Base-by-base conservation (phyloP, 2,797 vertebrate genomes). In the Leucoraja ocellata region DNA sequence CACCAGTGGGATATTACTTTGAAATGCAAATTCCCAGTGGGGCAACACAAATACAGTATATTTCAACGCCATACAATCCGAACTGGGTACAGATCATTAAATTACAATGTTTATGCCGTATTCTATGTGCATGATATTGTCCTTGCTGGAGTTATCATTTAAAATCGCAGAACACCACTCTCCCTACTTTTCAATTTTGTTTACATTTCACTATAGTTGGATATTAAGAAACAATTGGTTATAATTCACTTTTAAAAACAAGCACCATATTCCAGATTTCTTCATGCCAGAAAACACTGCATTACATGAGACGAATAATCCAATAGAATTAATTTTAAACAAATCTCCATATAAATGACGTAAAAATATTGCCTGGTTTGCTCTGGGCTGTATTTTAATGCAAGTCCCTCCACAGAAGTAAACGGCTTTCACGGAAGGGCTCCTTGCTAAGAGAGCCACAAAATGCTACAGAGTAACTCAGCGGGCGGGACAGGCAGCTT, bases 1-100 rank as follows among this genome's bases (percentile, higher is more conserved):
- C 10, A n/a, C 81, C 11, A 74, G 71, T 46, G 90, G 68, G 90
- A 92, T 46, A 74, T 92, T 54, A 74, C 36, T 74, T 92, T 76
- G 68, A 92, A 54, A 92, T 92, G 71, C 39, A 92, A 92, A 74
- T 92, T 46, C 39, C 16, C 46, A 46, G 32, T 76, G 13, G 39
- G 90, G 13, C 23, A 76, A 25, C 36, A 32, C 61, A 32, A 68
- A 4, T 14, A 74, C 1, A 92, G 21, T 25, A 74, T 7, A 92
- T 58, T 54, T 92, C 23, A 74, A 76, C n/a, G 68, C 39, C 90
- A 73, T 13, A 21, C 32, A 71, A 39, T 58, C 71, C 76, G 23
- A 92, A 76, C 25, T 92, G 18, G 4, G 46, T 76, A 36, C 14
- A 18, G n/a, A 16, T 74, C 1, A 28, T 92, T 58, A 54, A 25